These are phyloP conservation scores for Epinephelus coioides DNA, from an alignment of 2,797 vertebrate species.

Conservation along the genomic window DNA sequence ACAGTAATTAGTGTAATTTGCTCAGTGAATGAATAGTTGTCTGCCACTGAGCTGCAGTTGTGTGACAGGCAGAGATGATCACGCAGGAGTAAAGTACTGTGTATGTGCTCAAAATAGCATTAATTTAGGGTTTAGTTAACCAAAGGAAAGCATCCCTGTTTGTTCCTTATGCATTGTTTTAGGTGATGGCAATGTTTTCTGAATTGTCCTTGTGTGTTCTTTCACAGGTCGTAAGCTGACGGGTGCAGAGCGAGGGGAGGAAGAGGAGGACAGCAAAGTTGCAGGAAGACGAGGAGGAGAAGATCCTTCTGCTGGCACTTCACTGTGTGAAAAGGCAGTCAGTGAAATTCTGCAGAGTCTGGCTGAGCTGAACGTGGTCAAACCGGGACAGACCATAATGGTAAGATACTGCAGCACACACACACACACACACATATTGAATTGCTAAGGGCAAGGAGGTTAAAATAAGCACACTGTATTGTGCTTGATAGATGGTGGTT, in stretches of 20 bases:
- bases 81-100: not conserved
- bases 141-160: not conserved
- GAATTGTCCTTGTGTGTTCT: not conserved
- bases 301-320: constrained; percentile 48
- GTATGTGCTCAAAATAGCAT: constrained; percentile 22
- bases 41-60: constrained; percentile 3
- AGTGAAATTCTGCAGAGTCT: constrained; percentile 85
- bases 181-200: not conserved
- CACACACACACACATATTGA: not conserved
- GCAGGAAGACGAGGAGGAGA: constrained; percentile 52
- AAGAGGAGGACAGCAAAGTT: constrained; percentile 63
- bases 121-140: constrained; percentile 14
- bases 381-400: constrained; percentile 84
- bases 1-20: constrained; percentile 67
- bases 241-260: constrained; percentile 72
- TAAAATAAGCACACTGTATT: not conserved
- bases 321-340: constrained; percentile 82
- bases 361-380: constrained; percentile 86
- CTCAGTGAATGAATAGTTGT: constrained; percentile 29
- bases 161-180: not conserved
- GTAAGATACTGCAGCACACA: constrained; percentile 73
- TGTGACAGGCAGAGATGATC: constrained; percentile 18
- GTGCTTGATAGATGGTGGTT: not conserved
- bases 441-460: not conserved
- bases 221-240: constrained; percentile 83